Evolutionary conservation across 2,888 invertebrate species (phyloP), one percentile per base, ranked within the genome.

Genomic region (Caenorhabditis sulstoni): DNA sequence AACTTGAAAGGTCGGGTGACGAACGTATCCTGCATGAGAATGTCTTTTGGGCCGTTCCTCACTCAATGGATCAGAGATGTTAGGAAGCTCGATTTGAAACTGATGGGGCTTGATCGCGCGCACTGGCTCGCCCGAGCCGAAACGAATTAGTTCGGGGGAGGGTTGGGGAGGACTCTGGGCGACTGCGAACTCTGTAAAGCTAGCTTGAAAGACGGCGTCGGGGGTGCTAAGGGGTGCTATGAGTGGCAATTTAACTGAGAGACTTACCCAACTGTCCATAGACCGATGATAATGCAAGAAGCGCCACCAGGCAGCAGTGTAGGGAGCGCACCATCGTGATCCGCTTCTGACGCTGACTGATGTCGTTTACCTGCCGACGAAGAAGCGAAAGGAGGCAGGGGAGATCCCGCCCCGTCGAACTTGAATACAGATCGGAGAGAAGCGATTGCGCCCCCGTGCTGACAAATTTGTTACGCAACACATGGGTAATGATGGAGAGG

Each of bases 31-130:
- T 62, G 44, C 57, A 55, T 61, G 61, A 55, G 47, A 44, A 49
- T 53, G 37, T 58, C 76, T 62, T 76, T 68, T 76, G 3, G 76
- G 76, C 8, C 76, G 59, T 14, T 76, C 68, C 29, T 62, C 62
- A 44, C 62, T 62, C 57, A 76, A 49, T 52, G 76, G 76, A 52
- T 76, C 76, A 64, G 55, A 68, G 22, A 76, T 61, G 39, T 66
- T 66, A 1, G 77, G 77, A 20, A 77, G 66, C 35, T 78, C 71
- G 41, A 78, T 67, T 78, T 78, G 78, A 18, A 73, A 78, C 14
- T 78, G 71, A 14, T 64, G 47, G 37, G 66, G 67, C 66, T 62
- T 78, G 35, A 78, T 73, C 8, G 71, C 61, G 58, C 67, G 71
- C 49, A 78, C 62, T 16, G 78, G 66, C 29, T 78, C 77, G n/a